Percentiles rank a stretch among this genome's conserved stretches.
These are phyloP conservation scores for Cotesia congregata DNA, from an alignment of 2,888 invertebrate genomes.

Conservation along the genomic window DNA sequence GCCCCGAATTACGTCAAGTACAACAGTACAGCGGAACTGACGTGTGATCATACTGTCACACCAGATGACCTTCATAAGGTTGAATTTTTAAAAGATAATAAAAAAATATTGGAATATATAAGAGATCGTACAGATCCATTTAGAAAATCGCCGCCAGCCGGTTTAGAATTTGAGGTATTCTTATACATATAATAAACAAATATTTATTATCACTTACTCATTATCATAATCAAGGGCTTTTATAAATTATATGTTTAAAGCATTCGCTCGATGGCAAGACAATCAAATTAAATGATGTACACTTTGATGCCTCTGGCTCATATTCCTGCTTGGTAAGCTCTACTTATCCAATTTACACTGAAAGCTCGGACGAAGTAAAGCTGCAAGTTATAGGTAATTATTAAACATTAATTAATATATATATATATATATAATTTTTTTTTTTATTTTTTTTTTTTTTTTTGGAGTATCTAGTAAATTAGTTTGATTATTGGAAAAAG, in stretches of 20 bases:
- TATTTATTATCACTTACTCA: not conserved
- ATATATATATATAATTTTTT: too few relatives aligned
- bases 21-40: conserved; percentile 79
- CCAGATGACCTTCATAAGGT: conserved; percentile 84
- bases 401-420: not conserved
- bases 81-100: conserved; percentile 79
- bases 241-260: conserved; percentile 67
- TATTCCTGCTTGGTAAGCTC: conserved; percentile 88
- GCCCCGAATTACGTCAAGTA: conserved; percentile 82
- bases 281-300: conserved; percentile 80
- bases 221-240: not conserved
- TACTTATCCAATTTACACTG: conserved; percentile 86
- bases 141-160: conserved; percentile 60
- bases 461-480: not conserved
- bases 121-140: conserved; percentile 75
- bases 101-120: conserved; percentile 86
- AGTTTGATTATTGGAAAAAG: not conserved
- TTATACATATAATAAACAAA: not conserved
- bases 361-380: conserved; percentile 83
- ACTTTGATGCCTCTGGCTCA: conserved; percentile 83
- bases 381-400: conserved; percentile 84
- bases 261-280: conserved; percentile 78
- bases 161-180: conserved; percentile 80
- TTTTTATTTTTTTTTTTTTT: too few relatives aligned
- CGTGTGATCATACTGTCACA: conserved; percentile 83